These are phyloP conservation scores for Acanthosepion lycidas DNA, from an alignment of 2,888 invertebrate species.

Conservation along the genomic window DNA sequence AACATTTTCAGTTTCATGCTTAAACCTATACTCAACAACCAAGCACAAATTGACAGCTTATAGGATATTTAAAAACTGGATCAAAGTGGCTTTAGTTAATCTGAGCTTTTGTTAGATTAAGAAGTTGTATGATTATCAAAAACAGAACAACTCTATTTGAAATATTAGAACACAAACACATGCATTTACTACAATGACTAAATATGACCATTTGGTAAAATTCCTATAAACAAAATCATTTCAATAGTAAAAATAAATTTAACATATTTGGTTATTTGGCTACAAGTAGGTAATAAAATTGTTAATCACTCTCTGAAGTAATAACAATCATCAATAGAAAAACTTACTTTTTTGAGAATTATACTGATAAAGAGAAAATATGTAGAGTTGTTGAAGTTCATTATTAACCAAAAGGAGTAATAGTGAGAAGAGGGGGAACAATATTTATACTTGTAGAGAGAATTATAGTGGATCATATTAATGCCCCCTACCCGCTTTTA, in stretches of 20 bases:
- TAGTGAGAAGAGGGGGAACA: too few species aligned
- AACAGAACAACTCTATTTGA: not conserved
- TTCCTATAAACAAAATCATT: not conserved
- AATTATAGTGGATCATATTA: too few species aligned
- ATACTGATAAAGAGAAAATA: too few species aligned
- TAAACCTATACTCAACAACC: not conserved
- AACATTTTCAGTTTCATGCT: not conserved
- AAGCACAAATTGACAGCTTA: slow-evolving; percentile 18
- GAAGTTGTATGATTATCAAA: not conserved
- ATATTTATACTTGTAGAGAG: too few species aligned
- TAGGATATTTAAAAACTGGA: not conserved
- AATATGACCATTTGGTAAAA: not conserved
- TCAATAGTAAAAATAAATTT: not conserved
- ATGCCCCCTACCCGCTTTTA: too few species aligned
- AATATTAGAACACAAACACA: not conserved
- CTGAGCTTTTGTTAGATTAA: not conserved
- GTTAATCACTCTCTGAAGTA: too few species aligned
- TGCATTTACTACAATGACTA: not conserved
- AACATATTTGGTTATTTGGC: not conserved
- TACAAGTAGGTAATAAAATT: too few species aligned
- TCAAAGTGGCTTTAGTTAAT: slow-evolving; percentile 8
- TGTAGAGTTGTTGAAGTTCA: too few species aligned
- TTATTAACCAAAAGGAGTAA: too few species aligned
- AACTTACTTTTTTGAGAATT: too few species aligned
- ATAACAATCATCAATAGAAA: too few species aligned